These are phyloP conservation scores for Hydropsyche tenuis DNA, from an alignment of 1,140 invertebrate species.

Conservation along the genomic window DNA sequence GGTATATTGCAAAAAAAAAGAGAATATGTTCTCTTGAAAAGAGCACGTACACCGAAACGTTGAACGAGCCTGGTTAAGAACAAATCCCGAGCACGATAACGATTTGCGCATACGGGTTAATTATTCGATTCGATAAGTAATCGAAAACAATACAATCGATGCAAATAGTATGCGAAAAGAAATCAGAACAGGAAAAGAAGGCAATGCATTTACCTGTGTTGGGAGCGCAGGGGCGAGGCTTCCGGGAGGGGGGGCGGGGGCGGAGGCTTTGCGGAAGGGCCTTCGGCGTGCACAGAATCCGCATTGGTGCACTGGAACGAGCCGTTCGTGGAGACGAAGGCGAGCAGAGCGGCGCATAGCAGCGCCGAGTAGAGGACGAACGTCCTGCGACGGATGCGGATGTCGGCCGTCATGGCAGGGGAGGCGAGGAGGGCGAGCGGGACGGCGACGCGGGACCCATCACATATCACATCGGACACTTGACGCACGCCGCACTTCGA, in stretches of 20 bases:
- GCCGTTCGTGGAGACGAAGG: constrained; percentile 43
- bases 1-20: too few species aligned
- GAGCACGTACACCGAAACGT: too few species aligned
- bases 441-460: background rate
- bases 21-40: too few species aligned
- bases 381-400: constrained; percentile 41
- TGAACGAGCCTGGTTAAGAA: too few species aligned
- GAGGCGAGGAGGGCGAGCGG: background rate
- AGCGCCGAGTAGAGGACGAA: constrained; percentile 37
- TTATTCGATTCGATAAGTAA: too few species aligned
- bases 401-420: constrained; percentile 43
- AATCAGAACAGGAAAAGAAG: too few species aligned
- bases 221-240: too few species aligned
- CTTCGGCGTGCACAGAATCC: background rate
- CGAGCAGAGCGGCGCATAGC: constrained; percentile 36
- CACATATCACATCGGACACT: background rate
- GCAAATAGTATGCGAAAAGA: too few species aligned
- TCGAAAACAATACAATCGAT: too few species aligned
- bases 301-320: constrained; percentile 38
- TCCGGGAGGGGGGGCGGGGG: background rate
- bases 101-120: too few species aligned
- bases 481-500: background rate
- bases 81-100: too few species aligned
- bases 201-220: too few species aligned
- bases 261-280: background rate